These are phyloP conservation scores for Scaptomyza cyrtandrae DNA, from an alignment of 2,888 invertebrate species.

Conservation along the genomic window DNA sequence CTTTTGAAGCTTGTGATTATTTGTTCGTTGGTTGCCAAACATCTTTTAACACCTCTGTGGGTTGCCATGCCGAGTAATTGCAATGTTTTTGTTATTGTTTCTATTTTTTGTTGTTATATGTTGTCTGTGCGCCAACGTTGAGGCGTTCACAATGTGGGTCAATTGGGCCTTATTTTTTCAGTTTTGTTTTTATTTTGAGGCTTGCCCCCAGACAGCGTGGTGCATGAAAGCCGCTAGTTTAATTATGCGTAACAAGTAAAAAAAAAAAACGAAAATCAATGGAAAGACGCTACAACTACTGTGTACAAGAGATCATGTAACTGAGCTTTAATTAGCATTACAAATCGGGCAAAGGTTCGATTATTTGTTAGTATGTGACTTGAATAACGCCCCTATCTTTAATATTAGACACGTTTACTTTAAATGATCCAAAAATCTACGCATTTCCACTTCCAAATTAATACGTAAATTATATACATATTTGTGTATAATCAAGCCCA, in stretches of 20 bases:
- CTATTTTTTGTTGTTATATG: background rate
- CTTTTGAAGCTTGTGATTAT: constrained; percentile 9
- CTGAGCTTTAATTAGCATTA: constrained; percentile 14
- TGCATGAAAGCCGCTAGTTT: constrained; percentile 56
- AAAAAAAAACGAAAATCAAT: constrained; percentile 50
- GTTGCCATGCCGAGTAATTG: constrained; percentile 37
- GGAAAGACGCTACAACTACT: constrained; percentile 9
- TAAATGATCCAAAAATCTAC: constrained; percentile 4
- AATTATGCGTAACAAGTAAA: constrained; percentile 74
- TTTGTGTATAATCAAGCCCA: constrained; percentile 13
- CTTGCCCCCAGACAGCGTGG: constrained; percentile 64
- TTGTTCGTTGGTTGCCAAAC: constrained; percentile 50
- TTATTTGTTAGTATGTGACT: constrained; percentile 8
- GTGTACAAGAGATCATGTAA: constrained; percentile 11
- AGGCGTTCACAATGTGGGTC: constrained; percentile 59
- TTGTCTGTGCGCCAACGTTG: constrained; percentile 27
- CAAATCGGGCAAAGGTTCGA: constrained; percentile 25
- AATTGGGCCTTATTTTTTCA: constrained; percentile 42
- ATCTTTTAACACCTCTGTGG: constrained; percentile 62
- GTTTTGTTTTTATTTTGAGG: constrained; percentile 40
- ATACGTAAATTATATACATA: constrained; percentile 11
- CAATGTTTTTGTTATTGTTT: constrained; percentile 20
- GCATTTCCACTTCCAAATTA: background rate
- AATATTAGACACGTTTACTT: background rate
- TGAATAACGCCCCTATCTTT: constrained; percentile 21